These are phyloP conservation scores for Erebia aethiops DNA, from an alignment of 2,888 invertebrate genomes.

Conservation along the genomic window DNA sequence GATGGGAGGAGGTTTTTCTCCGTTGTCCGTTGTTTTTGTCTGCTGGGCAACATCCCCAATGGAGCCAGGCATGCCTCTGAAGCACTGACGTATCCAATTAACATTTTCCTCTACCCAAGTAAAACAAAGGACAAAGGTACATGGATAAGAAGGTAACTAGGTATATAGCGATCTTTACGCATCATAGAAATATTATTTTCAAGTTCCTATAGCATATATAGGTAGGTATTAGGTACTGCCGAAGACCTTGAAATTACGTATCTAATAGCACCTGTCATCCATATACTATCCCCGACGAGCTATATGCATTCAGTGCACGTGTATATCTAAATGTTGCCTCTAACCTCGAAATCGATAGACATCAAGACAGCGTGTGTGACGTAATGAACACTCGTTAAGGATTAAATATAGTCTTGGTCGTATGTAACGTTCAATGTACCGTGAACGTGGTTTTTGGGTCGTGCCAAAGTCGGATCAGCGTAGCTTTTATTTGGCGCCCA, in stretches of 20 bases:
- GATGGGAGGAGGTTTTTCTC: no score
- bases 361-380: constrained; percentile 17
- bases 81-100: no score
- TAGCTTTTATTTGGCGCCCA: constrained; percentile 47
- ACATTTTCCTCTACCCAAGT: no score
- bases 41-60: no score
- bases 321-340: constrained; percentile 27
- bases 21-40: no score
- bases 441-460: constrained; percentile 24
- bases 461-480: constrained; percentile 20
- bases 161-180: not conserved
- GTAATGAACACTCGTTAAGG: constrained; percentile 30
- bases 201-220: constrained; percentile 1
- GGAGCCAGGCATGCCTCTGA: no score
- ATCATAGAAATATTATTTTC: constrained; percentile 11
- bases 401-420: constrained; percentile 26
- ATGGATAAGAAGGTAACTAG: not conserved
- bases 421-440: constrained; percentile 35
- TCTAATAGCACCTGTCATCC: constrained; percentile 58
- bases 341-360: constrained; percentile 11
- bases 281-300: constrained; percentile 54
- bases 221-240: constrained; percentile 10
- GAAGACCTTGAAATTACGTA: constrained; percentile 33
- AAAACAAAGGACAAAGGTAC: no score
- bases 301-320: constrained; percentile 52